Conservation (phyloP, 2,888 invertebrate species). For the Heliconius sara region DNA sequence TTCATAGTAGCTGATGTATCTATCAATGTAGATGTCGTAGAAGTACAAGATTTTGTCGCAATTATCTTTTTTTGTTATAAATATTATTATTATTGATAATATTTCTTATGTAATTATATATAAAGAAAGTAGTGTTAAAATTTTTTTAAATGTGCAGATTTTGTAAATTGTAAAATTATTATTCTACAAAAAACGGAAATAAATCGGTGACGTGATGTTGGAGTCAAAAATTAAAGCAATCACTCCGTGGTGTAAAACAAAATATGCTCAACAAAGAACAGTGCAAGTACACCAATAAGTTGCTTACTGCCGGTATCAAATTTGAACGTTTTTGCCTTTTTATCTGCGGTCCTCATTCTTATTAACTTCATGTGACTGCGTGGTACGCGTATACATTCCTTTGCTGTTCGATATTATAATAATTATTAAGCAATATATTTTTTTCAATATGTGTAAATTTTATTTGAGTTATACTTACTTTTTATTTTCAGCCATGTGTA, state of each 20-base stretch:
- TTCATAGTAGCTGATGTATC: not conserved
- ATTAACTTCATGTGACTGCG: slow-evolving; percentile 87
- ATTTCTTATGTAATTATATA: not conserved
- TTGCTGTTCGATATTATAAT: slow-evolving; percentile 69
- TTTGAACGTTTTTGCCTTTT: slow-evolving; percentile 83
- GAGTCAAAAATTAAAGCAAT: slow-evolving; percentile 56
- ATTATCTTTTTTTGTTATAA: not conserved
- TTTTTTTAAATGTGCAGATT: slow-evolving; percentile 2
- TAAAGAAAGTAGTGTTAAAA: not conserved
- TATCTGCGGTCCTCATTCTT: slow-evolving; percentile 85
- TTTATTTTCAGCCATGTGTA: slow-evolving; percentile 97
- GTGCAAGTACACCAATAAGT: slow-evolving; percentile 45
- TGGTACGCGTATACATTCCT: slow-evolving; percentile 75
- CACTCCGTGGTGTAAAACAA: slow-evolving; percentile 63
- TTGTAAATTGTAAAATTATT: not conserved
- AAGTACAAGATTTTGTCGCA: not conserved
- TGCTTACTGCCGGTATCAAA: slow-evolving; percentile 86
- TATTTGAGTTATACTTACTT: slow-evolving; percentile 87
- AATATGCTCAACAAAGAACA: slow-evolving; percentile 53
- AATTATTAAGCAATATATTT: slow-evolving; percentile 54
- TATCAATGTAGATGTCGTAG: not conserved
- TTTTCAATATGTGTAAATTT: slow-evolving; percentile 16
- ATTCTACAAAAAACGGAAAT: not conserved
- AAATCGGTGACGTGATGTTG: slow-evolving; percentile 27
- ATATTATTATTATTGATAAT: not conserved